Percentiles rank a stretch among this genome's conserved stretches.
Evolutionary conservation across 1,140 invertebrate genomes (phyloP).

Genomic region (Cataglyphis hispanica): DNA sequence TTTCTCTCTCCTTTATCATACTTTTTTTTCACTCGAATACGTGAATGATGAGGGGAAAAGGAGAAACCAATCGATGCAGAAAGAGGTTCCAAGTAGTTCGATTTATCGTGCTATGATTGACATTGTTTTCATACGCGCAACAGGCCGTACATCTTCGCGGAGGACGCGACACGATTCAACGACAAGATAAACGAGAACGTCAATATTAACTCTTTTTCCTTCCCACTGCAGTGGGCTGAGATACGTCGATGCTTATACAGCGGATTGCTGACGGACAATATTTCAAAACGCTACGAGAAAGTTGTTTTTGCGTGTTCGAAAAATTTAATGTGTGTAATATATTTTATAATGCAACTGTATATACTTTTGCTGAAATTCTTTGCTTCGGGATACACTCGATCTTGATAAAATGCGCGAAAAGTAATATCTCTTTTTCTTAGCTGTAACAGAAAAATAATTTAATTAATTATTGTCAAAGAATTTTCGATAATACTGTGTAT

Average conservation of each 20-base stretch:
- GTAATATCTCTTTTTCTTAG: background rate
- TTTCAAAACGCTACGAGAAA: slow-evolving; percentile 39
- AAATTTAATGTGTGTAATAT: slow-evolving; percentile 45
- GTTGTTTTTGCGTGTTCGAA: slow-evolving; percentile 24
- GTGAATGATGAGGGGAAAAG: background rate
- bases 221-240: slow-evolving; percentile 18
- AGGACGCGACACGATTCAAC: slow-evolving; percentile 21
- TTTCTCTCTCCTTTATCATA: background rate
- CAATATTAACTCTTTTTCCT: slow-evolving; percentile 51
- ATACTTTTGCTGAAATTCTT: slow-evolving; percentile 6
- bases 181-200: slow-evolving; percentile 52
- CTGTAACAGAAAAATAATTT: background rate
- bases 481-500: background rate
- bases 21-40: background rate
- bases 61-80: background rate
- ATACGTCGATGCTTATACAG: slow-evolving; percentile 51
- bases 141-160: slow-evolving; percentile 51
- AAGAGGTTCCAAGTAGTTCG: background rate
- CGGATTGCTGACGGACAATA: slow-evolving; percentile 39
- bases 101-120: slow-evolving; percentile 54
- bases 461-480: background rate
- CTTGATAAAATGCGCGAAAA: background rate
- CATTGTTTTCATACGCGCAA: slow-evolving; percentile 58
- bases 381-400: background rate
- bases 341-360: slow-evolving; percentile 6